Percentiles rank a stretch among this genome's conserved stretches.
Conservation (phyloP, 2,888 invertebrate genomes). For the Ischnus inquisitorius region DNA sequence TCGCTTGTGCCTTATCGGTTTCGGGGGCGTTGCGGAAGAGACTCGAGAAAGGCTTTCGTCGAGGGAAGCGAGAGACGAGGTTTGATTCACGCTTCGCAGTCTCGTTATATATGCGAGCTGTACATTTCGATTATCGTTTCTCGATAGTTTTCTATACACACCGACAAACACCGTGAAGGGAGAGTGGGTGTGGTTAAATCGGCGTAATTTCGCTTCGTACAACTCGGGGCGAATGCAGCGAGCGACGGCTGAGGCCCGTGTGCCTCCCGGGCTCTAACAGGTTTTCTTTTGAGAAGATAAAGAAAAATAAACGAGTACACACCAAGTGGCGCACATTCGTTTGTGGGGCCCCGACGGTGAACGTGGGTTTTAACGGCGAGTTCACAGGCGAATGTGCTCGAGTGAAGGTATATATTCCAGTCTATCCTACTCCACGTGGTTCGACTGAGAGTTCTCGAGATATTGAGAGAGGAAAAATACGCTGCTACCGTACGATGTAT, state of each 20-base stretch:
- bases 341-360: conserved; percentile 56
- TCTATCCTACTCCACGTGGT: conserved; percentile 31
- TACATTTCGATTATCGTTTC: conserved; percentile 59
- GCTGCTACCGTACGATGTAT: neutral
- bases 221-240: conserved; percentile 15
- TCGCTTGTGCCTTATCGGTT: conserved; percentile 26
- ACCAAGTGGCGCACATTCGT: conserved; percentile 44
- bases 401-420: conserved; percentile 69
- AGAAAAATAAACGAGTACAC: conserved; percentile 24
- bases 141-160: conserved; percentile 41
- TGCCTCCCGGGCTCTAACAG: conserved; percentile 36
- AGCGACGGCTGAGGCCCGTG: neutral
- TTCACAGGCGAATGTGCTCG: conserved; percentile 71
- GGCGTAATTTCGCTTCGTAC: conserved; percentile 31
- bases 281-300: conserved; percentile 51
- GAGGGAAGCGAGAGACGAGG: conserved; percentile 22
- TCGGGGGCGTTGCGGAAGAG: conserved; percentile 57
- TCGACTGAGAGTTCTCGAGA: neutral
- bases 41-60: neutral
- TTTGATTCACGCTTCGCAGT: conserved; percentile 36
- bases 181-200: conserved; percentile 57
- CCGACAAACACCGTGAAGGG: conserved; percentile 31
- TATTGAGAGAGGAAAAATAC: neutral
- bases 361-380: conserved; percentile 65
- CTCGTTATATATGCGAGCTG: conserved; percentile 34